Conservation (phyloP, 2,797 vertebrate species). For the Synaphobranchus kaupii region DNA sequence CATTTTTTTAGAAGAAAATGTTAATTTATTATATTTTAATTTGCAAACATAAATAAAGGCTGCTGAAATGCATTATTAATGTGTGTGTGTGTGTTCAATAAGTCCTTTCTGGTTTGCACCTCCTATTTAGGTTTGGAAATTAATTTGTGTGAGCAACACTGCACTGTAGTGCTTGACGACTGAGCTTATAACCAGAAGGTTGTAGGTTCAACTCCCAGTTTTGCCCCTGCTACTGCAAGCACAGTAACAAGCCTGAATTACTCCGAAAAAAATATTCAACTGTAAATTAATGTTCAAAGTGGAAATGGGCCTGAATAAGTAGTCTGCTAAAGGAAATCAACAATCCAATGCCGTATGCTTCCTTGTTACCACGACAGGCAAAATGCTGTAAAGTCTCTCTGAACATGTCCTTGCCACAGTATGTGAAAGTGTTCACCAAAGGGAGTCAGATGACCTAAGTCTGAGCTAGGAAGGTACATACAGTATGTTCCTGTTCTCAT, state of each 20-base stretch:
- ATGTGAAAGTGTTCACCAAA: not conserved
- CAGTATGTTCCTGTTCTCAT: not conserved
- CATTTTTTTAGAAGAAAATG: constrained; percentile 83
- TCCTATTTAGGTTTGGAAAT: not conserved
- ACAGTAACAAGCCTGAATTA: not conserved
- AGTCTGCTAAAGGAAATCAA: not conserved
- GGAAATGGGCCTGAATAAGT: not conserved
- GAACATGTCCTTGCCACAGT: not conserved
- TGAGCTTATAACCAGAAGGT: not conserved
- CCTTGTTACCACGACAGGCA: not conserved
- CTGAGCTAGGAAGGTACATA: not conserved
- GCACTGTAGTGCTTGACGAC: not conserved
- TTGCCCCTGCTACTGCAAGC: not conserved
- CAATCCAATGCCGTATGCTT: not conserved
- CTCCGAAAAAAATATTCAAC: not conserved
- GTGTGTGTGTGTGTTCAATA: constrained; percentile 18
- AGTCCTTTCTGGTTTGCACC: constrained; percentile 26
- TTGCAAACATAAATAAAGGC: constrained; percentile 71
- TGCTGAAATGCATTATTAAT: constrained; percentile 47
- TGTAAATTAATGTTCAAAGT: not conserved
- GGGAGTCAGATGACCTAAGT: not conserved
- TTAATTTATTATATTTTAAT: constrained; percentile 95
- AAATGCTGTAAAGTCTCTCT: not conserved
- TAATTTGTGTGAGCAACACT: not conserved
- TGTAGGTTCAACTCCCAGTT: not conserved